These are phyloP conservation scores for Bufo gargarizans DNA, from an alignment of 2,113 vertebrate species.

Conservation along the genomic window DNA sequence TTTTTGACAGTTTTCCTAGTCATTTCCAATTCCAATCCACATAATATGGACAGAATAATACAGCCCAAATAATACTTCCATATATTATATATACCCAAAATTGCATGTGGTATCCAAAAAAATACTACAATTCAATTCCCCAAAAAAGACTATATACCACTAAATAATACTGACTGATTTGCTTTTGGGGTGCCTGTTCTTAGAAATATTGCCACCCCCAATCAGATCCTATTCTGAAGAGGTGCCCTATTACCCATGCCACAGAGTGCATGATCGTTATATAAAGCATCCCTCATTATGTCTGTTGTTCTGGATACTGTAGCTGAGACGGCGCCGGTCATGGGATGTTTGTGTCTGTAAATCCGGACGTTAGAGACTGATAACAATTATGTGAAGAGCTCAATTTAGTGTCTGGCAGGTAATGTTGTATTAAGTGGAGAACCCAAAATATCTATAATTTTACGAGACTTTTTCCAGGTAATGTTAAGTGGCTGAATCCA, in stretches of 20 bases:
- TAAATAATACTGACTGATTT: not conserved
- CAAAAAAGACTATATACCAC: not conserved
- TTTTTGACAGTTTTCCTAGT: too few relatives aligned
- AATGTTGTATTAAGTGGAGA: not conserved
- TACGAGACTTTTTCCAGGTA: not conserved
- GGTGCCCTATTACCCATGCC: not conserved
- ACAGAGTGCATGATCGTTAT: not conserved
- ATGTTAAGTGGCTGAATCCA: not conserved
- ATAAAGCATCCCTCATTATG: not conserved
- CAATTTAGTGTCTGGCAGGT: conserved; percentile 12
- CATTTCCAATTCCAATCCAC: too few relatives aligned
- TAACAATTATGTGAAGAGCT: conserved; percentile 36
- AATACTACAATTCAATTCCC: not conserved
- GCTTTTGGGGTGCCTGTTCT: not conserved
- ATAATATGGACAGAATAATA: not conserved
- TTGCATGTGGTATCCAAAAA: too few relatives aligned
- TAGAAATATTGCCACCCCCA: not conserved
- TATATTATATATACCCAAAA: too few relatives aligned
- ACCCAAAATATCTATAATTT: conserved; percentile 8
- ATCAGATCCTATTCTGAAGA: not conserved
- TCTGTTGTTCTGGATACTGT: not conserved
- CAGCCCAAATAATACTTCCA: not conserved
- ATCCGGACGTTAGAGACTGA: not conserved
- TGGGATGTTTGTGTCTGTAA: conserved; percentile 17
- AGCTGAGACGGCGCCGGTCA: not conserved